Conservation (phyloP, 2,888 invertebrate species). For the Notodonta ziczac region DNA sequence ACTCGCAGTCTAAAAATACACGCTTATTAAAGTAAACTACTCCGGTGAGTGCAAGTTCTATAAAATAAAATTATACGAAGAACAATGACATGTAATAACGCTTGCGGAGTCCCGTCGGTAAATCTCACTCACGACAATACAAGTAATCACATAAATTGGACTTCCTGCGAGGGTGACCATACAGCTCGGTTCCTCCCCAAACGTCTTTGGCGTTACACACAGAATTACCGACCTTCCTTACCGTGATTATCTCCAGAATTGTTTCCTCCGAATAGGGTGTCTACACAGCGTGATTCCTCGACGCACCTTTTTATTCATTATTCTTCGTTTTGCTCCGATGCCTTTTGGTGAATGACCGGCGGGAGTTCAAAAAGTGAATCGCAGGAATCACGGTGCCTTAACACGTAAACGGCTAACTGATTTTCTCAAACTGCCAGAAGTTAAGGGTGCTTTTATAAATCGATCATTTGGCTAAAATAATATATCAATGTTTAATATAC, state of each 20-base stretch:
- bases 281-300: conserved; percentile 77
- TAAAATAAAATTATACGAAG: conserved; percentile 34
- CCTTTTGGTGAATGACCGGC: conserved; percentile 79
- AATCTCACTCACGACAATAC: conserved; percentile 45
- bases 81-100: conserved; percentile 38
- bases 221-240: conserved; percentile 46
- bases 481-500: no score
- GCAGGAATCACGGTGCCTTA: conserved; percentile 79
- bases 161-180: conserved; percentile 73
- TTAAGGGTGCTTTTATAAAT: conserved; percentile 28
- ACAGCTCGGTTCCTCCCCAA: conserved; percentile 60
- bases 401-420: conserved; percentile 64
- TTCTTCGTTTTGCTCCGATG: conserved; percentile 73
- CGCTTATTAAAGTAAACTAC: conserved; percentile 16
- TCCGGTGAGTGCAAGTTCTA: conserved; percentile 18
- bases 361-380: conserved; percentile 76
- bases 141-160: conserved; percentile 54
- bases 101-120: conserved; percentile 30
- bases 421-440: conserved; percentile 50
- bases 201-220: conserved; percentile 54
- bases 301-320: conserved; percentile 79
- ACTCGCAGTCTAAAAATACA: conserved; percentile 16
- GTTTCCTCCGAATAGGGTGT: conserved; percentile 70
- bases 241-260: conserved; percentile 56
- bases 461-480: conserved; percentile 11